Percentiles rank a stretch among this genome's conserved stretches.
Conservation (phyloP, 2,113 vertebrate genomes). For the Mohoua ochrocephala region DNA sequence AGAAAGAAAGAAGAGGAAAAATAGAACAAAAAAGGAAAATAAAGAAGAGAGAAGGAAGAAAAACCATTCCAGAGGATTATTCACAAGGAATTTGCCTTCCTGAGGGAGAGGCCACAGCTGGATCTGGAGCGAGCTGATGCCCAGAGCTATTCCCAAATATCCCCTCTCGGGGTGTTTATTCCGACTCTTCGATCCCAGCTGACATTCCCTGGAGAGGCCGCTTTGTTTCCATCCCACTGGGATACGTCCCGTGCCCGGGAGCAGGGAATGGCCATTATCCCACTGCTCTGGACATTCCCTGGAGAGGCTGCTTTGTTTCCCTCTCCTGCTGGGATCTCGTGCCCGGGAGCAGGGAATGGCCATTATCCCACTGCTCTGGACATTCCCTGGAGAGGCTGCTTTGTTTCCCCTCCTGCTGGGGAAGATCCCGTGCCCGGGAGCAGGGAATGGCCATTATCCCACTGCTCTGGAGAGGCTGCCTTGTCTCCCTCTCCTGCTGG, state of each 20-base stretch:
- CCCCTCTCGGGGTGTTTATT: neutral
- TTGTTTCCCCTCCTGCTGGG: no score
- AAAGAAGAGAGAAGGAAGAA: rapidly evolving
- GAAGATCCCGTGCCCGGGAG: no score
- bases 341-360: no score
- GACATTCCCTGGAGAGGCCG: neutral
- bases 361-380: no score
- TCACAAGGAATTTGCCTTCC: neutral
- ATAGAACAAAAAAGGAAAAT: no score
- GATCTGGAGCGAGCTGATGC: rapidly evolving
- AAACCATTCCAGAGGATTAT: neutral
- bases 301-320: no score
- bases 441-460: no score
- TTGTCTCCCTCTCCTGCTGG: no score
- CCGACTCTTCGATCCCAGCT: neutral
- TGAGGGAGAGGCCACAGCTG: neutral
- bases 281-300: neutral
- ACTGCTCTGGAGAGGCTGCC: no score
- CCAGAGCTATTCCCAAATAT: neutral
- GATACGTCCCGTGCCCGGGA: neutral
- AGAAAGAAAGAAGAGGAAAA: rapidly evolving
- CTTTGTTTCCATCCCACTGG: no score
- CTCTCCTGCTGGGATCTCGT: no score
- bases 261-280: neutral
- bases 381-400: no score